Percentiles rank a stretch among this genome's conserved stretches.
These are phyloP conservation scores for Syncerus caffer DNA, from an alignment of 2,797 vertebrate genomes.

Conservation along the genomic window DNA sequence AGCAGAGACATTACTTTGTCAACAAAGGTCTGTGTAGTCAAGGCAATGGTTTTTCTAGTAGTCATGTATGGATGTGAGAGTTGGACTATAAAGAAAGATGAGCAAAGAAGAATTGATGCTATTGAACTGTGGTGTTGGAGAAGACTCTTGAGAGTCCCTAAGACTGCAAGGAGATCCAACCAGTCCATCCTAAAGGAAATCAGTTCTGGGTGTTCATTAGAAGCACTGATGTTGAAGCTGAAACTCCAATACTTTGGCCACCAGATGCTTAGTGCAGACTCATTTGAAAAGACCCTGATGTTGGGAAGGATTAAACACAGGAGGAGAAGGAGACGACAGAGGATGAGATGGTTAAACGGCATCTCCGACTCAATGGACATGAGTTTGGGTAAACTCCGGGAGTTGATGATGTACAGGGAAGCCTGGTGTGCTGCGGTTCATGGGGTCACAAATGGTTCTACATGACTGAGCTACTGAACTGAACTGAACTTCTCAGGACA, in stretches of 20 bases:
- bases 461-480: background rate
- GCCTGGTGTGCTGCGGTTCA: accelerated
- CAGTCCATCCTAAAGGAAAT: background rate
- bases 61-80: background rate
- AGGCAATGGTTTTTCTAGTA: background rate
- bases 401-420: background rate
- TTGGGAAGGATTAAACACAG: background rate
- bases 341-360: background rate
- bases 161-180: background rate
- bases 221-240: background rate
- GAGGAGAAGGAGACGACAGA: background rate
- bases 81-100: background rate
- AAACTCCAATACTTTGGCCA: background rate
- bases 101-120: background rate
- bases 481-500: background rate
- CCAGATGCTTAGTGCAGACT: background rate
- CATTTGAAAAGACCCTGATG: background rate
- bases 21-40: background rate
- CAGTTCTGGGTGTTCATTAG: background rate
- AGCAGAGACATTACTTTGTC: background rate
- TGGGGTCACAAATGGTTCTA: background rate
- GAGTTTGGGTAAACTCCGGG: background rate
- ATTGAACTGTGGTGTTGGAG: background rate
- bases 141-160: background rate
- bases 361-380: background rate